Evolutionary conservation across 2,888 invertebrate genomes (phyloP).

Genomic region (Nudaria mundana): DNA sequence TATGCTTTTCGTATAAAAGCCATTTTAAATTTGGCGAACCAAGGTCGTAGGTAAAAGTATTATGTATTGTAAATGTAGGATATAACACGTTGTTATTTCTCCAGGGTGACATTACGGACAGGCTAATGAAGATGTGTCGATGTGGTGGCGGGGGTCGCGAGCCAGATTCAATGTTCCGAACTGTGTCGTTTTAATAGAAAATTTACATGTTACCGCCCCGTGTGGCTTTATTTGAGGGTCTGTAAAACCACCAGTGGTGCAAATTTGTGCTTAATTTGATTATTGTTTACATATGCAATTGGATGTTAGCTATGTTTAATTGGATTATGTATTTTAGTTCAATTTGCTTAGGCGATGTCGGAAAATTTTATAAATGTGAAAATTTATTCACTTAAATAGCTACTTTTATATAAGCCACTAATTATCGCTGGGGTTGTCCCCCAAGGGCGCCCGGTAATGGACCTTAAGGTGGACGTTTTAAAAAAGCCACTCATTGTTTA

Average conservation of each 20-base stretch:
- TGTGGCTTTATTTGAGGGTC: conserved; percentile 19
- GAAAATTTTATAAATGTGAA: no score
- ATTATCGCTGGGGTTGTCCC: no score
- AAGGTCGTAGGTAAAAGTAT: conserved; percentile 15
- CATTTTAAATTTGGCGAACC: background rate
- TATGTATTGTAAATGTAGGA: conserved; percentile 23
- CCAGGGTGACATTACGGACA: conserved; percentile 53
- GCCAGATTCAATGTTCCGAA: conserved; percentile 35
- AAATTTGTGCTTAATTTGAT: conserved; percentile 4
- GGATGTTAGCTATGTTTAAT: conserved; percentile 1
- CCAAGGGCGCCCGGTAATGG: no score
- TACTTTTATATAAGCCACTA: no score
- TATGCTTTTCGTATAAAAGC: background rate
- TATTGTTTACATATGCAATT: conserved; percentile 4
- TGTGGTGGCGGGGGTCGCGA: conserved; percentile 47
- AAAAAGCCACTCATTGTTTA: no score
- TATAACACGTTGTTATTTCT: conserved; percentile 53
- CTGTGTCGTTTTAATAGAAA: conserved; percentile 36
- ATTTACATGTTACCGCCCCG: conserved; percentile 31
- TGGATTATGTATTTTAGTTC: background rate
- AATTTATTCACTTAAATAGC: no score
- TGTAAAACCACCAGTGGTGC: conserved; percentile 8
- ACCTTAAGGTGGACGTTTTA: no score
- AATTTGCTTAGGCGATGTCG: no score
- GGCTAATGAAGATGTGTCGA: conserved; percentile 67